Percentiles rank a stretch among this genome's conserved stretches.
Conservation (phyloP, 2,797 vertebrate genomes). For the Peromyscus nudipes region DNA sequence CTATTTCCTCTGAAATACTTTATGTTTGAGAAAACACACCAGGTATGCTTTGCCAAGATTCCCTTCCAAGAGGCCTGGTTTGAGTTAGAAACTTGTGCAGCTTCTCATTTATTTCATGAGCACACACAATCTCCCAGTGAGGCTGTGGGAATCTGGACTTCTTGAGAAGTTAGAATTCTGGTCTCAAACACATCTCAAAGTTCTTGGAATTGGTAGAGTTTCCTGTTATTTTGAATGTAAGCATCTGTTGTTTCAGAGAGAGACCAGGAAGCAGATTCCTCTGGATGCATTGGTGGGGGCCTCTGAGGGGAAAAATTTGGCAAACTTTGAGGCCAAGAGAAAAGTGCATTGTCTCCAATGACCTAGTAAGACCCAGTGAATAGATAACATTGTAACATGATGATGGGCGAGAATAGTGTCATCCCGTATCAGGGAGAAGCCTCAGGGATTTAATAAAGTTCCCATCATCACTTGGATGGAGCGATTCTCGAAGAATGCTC, state of each 20-base stretch:
- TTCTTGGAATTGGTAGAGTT: not conserved
- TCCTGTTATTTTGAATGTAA: not conserved
- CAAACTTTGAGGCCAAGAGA: not conserved
- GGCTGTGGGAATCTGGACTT: not conserved
- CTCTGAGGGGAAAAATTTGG: not conserved
- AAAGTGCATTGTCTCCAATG: not conserved
- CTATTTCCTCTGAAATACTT: slow-evolving; percentile 50
- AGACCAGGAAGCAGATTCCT: not conserved
- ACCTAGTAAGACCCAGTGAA: not conserved
- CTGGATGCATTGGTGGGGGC: not conserved
- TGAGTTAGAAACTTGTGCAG: slow-evolving; percentile 50
- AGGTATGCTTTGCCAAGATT: slow-evolving; percentile 38
- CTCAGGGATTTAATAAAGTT: not conserved
- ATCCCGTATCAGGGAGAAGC: not conserved
- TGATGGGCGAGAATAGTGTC: not conserved
- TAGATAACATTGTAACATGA: not conserved
- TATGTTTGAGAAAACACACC: slow-evolving; percentile 32
- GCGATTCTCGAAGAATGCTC: not conserved
- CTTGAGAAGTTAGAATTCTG: not conserved
- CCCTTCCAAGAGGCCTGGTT: slow-evolving; percentile 55
- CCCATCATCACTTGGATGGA: not conserved
- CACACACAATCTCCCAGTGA: not conserved
- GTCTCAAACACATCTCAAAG: not conserved
- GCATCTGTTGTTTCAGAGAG: not conserved
- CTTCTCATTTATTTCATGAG: not conserved